Conservation (phyloP, 1,140 invertebrate species). For the Liolophura sinensis region DNA sequence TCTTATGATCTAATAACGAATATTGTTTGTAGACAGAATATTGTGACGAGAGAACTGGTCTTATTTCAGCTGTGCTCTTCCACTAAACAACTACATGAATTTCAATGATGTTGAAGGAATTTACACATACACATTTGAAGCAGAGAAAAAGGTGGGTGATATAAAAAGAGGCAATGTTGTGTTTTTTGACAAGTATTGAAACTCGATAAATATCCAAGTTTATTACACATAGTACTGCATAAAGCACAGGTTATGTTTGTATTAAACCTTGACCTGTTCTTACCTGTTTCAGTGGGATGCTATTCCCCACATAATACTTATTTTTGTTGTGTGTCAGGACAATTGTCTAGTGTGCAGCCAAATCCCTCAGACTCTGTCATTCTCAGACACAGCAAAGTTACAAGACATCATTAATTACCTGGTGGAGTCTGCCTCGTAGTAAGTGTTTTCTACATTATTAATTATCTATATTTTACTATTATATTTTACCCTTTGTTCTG, state of each 20-base stretch:
- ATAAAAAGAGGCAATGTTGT: too few species aligned
- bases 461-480: neutral
- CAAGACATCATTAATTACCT: conserved; percentile 83
- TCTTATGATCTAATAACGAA: too few species aligned
- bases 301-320: neutral
- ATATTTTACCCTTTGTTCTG: neutral
- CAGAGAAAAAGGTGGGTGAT: conserved; percentile 72
- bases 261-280: too few species aligned
- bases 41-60: neutral
- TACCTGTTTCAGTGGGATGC: neutral
- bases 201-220: too few species aligned
- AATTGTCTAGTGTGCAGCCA: conserved; percentile 88
- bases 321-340: conserved; percentile 60
- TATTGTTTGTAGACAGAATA: neutral
- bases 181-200: too few species aligned
- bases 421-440: conserved; percentile 73
- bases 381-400: conserved; percentile 73
- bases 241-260: too few species aligned
- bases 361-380: conserved; percentile 70
- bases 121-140: conserved; percentile 93
- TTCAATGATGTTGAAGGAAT: conserved; percentile 96
- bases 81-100: conserved; percentile 95
- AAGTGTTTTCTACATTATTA: conserved; percentile 66
- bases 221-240: too few species aligned
- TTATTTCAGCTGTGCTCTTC: conserved; percentile 70